Conservation (phyloP, 2,113 vertebrate genomes). For the Alectura lathami region DNA sequence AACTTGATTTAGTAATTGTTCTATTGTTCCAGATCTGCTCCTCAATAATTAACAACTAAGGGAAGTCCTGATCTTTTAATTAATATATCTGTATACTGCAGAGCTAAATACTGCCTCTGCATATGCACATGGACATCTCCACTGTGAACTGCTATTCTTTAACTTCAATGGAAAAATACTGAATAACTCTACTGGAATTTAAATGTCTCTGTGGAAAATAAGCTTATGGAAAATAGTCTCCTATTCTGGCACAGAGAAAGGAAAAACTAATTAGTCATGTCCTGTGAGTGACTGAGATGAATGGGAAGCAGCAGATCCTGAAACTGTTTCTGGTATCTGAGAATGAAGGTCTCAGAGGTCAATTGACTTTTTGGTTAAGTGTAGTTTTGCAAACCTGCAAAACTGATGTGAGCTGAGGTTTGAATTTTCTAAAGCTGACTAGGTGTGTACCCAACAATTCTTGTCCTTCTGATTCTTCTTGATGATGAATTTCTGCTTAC, state of each 20-base stretch:
- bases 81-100: not conserved
- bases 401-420: not conserved
- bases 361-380: not conserved
- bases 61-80: not conserved
- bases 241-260: not conserved
- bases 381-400: not conserved
- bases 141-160: not conserved
- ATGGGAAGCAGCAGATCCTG: not conserved
- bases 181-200: not conserved
- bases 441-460: not conserved
- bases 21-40: not conserved
- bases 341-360: not conserved
- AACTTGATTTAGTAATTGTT: not conserved
- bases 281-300: not conserved
- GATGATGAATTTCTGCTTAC: not conserved
- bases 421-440: not conserved
- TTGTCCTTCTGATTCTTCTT: not conserved
- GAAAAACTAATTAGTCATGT: not conserved
- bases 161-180: not conserved
- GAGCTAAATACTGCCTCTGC: not conserved
- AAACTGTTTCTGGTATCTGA: not conserved
- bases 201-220: not conserved
- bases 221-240: not conserved
- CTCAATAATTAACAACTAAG: not conserved
- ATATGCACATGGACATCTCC: not conserved